Evolutionary conservation across 92 coral and sea anemone species (phyloP).

Genomic region (Parazoanthus atlanticus): DNA sequence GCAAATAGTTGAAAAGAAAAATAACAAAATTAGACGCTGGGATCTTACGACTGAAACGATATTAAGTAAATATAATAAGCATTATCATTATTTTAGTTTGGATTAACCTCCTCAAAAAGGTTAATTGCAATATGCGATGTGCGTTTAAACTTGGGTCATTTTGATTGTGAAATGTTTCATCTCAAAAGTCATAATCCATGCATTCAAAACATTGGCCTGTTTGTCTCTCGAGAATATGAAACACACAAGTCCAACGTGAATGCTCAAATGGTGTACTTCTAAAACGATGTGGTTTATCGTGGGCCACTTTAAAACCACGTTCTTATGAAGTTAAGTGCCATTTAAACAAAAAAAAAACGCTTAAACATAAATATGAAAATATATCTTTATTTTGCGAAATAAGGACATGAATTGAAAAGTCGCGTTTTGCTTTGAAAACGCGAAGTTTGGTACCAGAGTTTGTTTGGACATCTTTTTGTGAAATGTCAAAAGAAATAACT

Average conservation of each 20-base stretch:
- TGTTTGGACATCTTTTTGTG: slow-evolving; percentile 39
- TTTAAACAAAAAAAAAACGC: not conserved
- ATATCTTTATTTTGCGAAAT: not conserved
- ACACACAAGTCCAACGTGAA: not conserved
- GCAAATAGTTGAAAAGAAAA: too few relatives aligned
- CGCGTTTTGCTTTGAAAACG: slow-evolving; percentile 47
- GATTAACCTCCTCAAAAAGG: not conserved
- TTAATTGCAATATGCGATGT: not conserved
- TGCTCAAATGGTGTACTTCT: not conserved
- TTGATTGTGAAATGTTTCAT: not conserved
- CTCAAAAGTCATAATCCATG: not conserved
- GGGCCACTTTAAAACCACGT: not conserved
- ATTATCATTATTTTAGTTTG: not conserved
- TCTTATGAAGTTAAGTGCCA: not conserved
- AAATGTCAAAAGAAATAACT: slow-evolving; percentile 18
- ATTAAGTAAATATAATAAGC: too few relatives aligned
- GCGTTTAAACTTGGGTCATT: not conserved
- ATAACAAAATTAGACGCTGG: too few relatives aligned
- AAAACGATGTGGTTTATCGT: not conserved
- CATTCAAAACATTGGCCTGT: not conserved
- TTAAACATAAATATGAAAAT: not conserved
- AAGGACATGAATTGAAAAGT: not conserved
- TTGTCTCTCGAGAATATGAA: slow-evolving; percentile 1
- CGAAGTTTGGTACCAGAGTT: slow-evolving; percentile 19
- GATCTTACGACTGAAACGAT: not conserved